Evolutionary conservation across 2,113 vertebrate genomes (phyloP).

Genomic region (Equus quagga): DNA sequence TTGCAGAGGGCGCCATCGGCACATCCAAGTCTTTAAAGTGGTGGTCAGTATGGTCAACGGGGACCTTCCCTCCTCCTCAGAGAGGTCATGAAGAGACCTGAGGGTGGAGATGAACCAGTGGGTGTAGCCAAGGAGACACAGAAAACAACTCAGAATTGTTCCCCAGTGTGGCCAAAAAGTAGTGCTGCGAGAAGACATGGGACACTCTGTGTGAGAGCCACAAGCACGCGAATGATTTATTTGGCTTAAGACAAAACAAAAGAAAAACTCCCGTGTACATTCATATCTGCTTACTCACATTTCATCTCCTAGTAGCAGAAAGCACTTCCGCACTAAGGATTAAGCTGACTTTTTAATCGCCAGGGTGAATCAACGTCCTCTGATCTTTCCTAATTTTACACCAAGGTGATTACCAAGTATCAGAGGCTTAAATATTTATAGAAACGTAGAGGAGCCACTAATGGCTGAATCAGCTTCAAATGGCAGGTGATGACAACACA

Average conservation of each 20-base stretch:
- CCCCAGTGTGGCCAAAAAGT: no score
- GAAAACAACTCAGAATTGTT: background rate
- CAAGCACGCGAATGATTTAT: background rate
- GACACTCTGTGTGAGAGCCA: fast-evolving
- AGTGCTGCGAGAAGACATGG: no score
- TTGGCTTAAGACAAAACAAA: background rate
- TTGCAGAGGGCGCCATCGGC: background rate
- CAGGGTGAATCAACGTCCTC: constrained; percentile 40
- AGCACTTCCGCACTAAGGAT: fast-evolving
- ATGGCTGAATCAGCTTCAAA: background rate
- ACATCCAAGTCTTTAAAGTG: fast-evolving
- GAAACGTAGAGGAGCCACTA: background rate
- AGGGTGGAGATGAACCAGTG: background rate
- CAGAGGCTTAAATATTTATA: constrained; percentile 75
- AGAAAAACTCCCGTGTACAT: fast-evolving
- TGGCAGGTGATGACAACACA: background rate
- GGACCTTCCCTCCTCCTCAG: fast-evolving
- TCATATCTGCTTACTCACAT: background rate
- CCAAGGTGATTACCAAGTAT: constrained; percentile 67
- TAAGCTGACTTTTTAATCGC: constrained; percentile 43
- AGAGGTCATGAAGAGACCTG: fast-evolving
- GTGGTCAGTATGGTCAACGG: background rate
- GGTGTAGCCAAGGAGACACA: fast-evolving
- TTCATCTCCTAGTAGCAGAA: background rate
- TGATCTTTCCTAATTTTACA: constrained; percentile 74